Conservation (phyloP, 2,113 vertebrate genomes). For the Melierax canorus region DNA sequence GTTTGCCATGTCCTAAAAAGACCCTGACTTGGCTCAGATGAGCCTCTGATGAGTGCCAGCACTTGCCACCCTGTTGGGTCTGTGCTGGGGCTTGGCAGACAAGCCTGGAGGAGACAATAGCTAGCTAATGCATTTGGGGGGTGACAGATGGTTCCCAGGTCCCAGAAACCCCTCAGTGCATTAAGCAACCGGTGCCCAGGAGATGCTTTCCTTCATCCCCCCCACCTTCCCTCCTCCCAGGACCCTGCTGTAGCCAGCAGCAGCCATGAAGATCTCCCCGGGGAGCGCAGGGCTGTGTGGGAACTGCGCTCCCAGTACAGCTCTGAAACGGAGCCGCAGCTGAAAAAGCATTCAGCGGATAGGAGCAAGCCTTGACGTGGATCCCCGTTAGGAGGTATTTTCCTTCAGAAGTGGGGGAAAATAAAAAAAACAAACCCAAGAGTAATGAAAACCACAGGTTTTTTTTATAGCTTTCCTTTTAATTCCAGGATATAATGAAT, state of each 20-base stretch:
- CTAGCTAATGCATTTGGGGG: accelerated
- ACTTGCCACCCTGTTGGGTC: accelerated
- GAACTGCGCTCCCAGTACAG: background rate
- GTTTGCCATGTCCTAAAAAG: background rate
- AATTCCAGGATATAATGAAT: background rate
- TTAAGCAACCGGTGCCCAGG: background rate
- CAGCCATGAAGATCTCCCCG: background rate
- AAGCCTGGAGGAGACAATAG: background rate
- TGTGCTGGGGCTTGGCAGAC: background rate
- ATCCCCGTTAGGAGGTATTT: background rate
- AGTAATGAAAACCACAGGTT: background rate
- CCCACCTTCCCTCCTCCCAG: background rate
- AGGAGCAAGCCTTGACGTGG: background rate
- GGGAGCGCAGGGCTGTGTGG: background rate
- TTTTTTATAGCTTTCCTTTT: slow-evolving; percentile 22
- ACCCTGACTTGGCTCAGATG: background rate
- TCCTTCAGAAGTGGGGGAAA: background rate
- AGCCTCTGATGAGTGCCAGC: background rate
- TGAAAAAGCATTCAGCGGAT: background rate
- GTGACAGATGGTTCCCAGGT: background rate
- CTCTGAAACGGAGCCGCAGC: background rate
- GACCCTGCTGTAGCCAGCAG: background rate
- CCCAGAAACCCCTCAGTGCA: background rate
- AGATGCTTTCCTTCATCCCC: background rate
- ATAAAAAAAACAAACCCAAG: background rate